Evolutionary conservation across 2,888 invertebrate species (phyloP), one percentile per base, ranked within the genome.

Genomic region (Rugalucina vietnamica): DNA sequence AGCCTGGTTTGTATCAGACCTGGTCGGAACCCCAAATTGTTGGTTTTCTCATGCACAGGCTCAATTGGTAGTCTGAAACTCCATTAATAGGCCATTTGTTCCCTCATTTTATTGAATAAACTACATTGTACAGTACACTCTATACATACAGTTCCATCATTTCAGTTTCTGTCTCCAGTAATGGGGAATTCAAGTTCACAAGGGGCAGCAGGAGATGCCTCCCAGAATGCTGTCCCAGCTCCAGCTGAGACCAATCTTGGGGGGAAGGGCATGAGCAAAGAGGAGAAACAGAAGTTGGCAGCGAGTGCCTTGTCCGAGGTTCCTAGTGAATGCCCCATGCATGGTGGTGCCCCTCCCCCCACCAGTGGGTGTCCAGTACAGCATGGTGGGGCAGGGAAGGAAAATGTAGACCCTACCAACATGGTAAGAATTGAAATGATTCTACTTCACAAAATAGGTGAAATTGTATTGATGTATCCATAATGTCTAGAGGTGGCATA

Each of bases 311-410:
- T 65, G 18, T 32, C 65, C 1, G 65, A 34, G 21, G 65, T 34
- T 34, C 91, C 92, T 14, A 89, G 88, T 76, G 97, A 97, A 96
- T 98, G 98, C 95, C 98, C 98, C 0, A 97, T 98, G 97, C 97
- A 97, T 92, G 96, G 97, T 87, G 34, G 1, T 27, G 34, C 49
- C 29, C 43, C 39, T 34, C 69, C 76, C 1, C 14, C 5, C 79
- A 86, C 83, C 72, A 92, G 91, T 73, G 97, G 97, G 93, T 98
- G 98, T 92, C 98, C 98, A 0, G 96, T 97, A 85, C 96, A 96
- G 88, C 96, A 96, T 78, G 95, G 94, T 3, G 95, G 14, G 5
- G 2, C 14, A 1, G 24, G 18, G 24, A 72, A 2, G 2, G 37
- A 37, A 21, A 27, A 39, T 72, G n/a, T 72, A n/a, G 72, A 72